Evolutionary conservation across 2,888 invertebrate genomes (phyloP), one percentile per base, ranked within the genome.

Genomic region (Agrochola lota): DNA sequence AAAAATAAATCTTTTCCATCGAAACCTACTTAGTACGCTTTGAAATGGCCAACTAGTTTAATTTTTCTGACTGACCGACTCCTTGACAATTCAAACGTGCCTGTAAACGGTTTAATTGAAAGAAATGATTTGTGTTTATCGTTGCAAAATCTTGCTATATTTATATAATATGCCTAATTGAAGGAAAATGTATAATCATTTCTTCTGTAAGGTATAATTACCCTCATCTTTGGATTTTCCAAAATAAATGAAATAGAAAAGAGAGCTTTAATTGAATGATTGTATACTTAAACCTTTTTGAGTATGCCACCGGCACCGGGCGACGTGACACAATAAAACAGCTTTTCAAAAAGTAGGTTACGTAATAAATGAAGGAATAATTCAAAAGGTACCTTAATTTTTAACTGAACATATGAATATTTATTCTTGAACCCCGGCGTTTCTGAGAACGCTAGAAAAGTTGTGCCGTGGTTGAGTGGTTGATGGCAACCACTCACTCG

Each of bases 361-460:
- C 15, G 11, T 60, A n/a, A 15, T 15, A 30, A 52, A 77, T 6
- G n/a, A 43, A 72, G 2, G 20, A 20, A 23, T 30, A 55, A 52
- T 55, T 46, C 2, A 77, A 77, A 69, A 26, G 0, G 17, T n/a
- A 26, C 17, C 9, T 59, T 35, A 1, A 35, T n/a, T 35, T 52
- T n/a, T 40, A 52, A 3, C 59, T 60, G 15, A 76, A 57, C 9
- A 52, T 30, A 30, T 35, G 6, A 35, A 55, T 68, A 68, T n/a
- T n/a, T 30, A 49, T 40, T 55, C 15, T 26, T 57, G 12, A 49
- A 70, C 20, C 35, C 35, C 0, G 43, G 26, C 46, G 17, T 69
- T 78, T 82, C 74, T 23, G 6, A 52, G 71, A 74, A 78, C 59
- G 1, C 52, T n/a, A 20, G 35, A 68, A 74, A 40, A 64, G 55